Base-by-base conservation (phyloP, 2,888 invertebrate genomes). In the Trisateles emortualis region DNA sequence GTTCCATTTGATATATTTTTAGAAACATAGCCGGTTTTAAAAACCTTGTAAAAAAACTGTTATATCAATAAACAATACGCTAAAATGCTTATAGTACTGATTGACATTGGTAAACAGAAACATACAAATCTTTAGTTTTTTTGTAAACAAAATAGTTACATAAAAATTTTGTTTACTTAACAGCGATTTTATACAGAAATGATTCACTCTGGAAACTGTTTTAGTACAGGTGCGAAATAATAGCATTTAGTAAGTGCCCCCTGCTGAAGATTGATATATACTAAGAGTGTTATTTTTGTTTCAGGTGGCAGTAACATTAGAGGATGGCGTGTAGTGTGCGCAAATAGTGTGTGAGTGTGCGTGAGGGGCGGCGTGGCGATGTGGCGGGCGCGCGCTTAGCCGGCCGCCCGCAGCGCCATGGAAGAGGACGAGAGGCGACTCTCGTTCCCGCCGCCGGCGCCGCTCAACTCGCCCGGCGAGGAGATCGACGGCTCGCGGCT, bases 381-480 rank as follows among this genome's bases (percentile, higher is more conserved):
- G 84, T 78, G 84, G 81, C 78, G 83, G 81, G 83, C 78, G 84
- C 83, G 81, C 84, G 83, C 81, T 81, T 87, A 88, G 88, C 84
- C 81, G 78, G 43, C 79, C 76, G 73, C 77, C 75, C 70, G 68
- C 68, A 81, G 73, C 76, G 86, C 83, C 77, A 92, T 92, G 90
- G 91, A 91, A 83, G 92, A 92, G 81, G 92, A 90, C 88, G 92
- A 92, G 84, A 85, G 92, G 84, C 88, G 92, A 79, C 84, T 91
- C 75, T 92, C 92, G 79, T 92, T 92, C 84, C 91, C 91, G 85
- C 91, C 92, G 85, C 92, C 90, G 84, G 92, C 91, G 86, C 91
- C 92, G 82, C 90, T 92, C 65, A 79, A 91, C 84, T 93, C 93
- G 76, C 93, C 93, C 71, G 90, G 92, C 72, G 93, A 93, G 77